phyloP scores from a whole-genome alignment of 2,888 invertebrate species.

The Drosophila algonquin region DNA sequence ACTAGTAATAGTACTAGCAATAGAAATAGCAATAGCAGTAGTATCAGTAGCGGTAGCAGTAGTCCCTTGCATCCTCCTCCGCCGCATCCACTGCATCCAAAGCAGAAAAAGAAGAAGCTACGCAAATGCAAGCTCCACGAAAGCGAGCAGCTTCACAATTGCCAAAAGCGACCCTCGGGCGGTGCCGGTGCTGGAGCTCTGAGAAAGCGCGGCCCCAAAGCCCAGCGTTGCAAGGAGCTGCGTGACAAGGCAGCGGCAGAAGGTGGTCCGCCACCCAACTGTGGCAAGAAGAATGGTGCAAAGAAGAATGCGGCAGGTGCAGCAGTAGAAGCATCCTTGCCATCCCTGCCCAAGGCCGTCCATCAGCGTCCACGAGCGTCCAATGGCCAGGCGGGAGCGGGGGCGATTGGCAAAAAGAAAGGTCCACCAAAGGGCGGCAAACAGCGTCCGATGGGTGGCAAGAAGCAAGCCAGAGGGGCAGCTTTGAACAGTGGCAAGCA shows the following conservation, averaged over 20 bases:
- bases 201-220: conserved; percentile 65
- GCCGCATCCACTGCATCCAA: conserved; percentile 39
- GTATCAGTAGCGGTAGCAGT: conserved; percentile 48
- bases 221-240: conserved; percentile 48
- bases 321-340: background rate
- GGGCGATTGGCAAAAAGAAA: conserved; percentile 22
- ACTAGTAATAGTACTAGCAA: conserved; percentile 55
- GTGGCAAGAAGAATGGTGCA: conserved; percentile 50
- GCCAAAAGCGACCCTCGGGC: conserved; percentile 58
- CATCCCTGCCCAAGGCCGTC: conserved; percentile 10
- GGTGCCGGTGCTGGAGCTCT: conserved; percentile 53
- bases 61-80: conserved; percentile 20
- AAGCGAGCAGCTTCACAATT: conserved; percentile 81
- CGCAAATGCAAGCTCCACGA: conserved; percentile 81
- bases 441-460: conserved; percentile 37
- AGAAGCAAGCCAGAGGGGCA: conserved; percentile 43
- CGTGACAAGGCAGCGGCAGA: conserved; percentile 41
- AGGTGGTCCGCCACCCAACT: conserved; percentile 57
- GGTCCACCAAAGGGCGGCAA: conserved; percentile 19
- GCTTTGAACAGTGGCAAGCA: conserved; percentile 60
- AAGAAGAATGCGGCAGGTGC: conserved; percentile 3
- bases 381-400: conserved; percentile 39
- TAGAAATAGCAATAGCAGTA: conserved; percentile 50
- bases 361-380: conserved; percentile 23
- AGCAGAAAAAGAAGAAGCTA: conserved; percentile 64